Percentiles rank a stretch among this genome's conserved stretches.
Evolutionary conservation across 2,797 vertebrate genomes (phyloP).

Genomic region (Cynodonichthys magdalenae): DNA sequence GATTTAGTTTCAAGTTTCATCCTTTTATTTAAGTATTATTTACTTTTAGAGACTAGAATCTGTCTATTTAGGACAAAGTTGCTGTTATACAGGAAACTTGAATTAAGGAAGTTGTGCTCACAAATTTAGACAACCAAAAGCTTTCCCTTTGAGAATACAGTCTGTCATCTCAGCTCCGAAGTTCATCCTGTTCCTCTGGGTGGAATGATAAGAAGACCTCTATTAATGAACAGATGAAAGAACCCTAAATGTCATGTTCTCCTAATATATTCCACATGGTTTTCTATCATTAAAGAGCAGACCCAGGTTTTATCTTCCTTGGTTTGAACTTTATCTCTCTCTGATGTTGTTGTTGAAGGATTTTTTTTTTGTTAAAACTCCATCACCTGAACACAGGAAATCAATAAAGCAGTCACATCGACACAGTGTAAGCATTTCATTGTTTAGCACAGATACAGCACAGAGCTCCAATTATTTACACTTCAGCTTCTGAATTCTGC

Average conservation of each 20-base stretch:
- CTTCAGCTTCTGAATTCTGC: conserved; percentile 38
- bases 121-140: too few species aligned
- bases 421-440: conserved; percentile 21
- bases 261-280: neutral
- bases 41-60: too few species aligned
- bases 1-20: too few species aligned
- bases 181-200: neutral
- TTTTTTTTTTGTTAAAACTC: conserved; percentile 1
- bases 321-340: neutral
- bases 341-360: neutral
- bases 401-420: conserved; percentile 11
- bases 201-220: neutral
- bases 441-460: conserved; percentile 14
- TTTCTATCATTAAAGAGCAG: neutral
- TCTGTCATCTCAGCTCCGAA: neutral
- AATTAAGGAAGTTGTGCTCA: too few species aligned
- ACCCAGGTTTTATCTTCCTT: neutral
- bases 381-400: conserved; percentile 8
- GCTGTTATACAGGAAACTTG: too few species aligned
- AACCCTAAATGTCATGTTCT: neutral
- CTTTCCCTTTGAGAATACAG: neutral
- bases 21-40: too few species aligned
- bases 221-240: neutral
- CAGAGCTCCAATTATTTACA: conserved; percentile 46
- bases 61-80: neutral